phyloP scores from a whole-genome alignment of 2,888 invertebrate genomes.

The Caenorhabditis uteleia region DNA sequence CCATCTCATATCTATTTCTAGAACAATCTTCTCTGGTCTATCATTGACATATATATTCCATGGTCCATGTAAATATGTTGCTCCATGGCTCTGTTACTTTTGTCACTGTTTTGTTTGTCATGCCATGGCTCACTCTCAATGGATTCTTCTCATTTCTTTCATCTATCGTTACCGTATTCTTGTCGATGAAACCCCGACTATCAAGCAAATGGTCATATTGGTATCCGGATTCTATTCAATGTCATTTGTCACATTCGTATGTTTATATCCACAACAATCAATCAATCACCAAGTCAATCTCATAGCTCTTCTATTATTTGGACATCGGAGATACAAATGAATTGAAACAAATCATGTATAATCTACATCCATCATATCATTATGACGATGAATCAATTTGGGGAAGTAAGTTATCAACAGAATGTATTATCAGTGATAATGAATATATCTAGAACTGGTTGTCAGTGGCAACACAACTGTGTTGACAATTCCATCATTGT shows the following conservation, averaged over 20 bases:
- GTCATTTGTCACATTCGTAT: slow-evolving; percentile 27
- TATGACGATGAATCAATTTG: slow-evolving; percentile 24
- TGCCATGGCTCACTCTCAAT: slow-evolving; percentile 43
- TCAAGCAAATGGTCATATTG: slow-evolving; percentile 18
- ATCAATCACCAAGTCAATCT: neutral
- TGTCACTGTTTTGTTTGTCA: slow-evolving; percentile 45
- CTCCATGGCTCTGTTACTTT: slow-evolving; percentile 38
- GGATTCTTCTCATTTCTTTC: slow-evolving; percentile 42
- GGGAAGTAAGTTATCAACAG: slow-evolving; percentile 17
- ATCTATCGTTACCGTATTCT: slow-evolving; percentile 40
- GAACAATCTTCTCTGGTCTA: slow-evolving; percentile 39
- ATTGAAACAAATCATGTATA: slow-evolving; percentile 27
- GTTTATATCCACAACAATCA: neutral
- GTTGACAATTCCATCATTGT: slow-evolving; percentile 10
- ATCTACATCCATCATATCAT: slow-evolving; percentile 30
- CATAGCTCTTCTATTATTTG: slow-evolving; percentile 32
- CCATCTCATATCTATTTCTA: neutral
- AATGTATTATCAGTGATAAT: neutral
- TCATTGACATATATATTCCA: slow-evolving; percentile 43
- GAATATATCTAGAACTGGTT: slow-evolving; percentile 8
- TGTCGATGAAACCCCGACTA: slow-evolving; percentile 8
- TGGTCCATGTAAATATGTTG: slow-evolving; percentile 34
- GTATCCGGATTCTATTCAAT: slow-evolving; percentile 20
- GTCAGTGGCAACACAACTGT: slow-evolving; percentile 32
- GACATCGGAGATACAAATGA: slow-evolving; percentile 24